Conservation (phyloP, 2,797 vertebrate genomes). For the Alectoris magna region DNA sequence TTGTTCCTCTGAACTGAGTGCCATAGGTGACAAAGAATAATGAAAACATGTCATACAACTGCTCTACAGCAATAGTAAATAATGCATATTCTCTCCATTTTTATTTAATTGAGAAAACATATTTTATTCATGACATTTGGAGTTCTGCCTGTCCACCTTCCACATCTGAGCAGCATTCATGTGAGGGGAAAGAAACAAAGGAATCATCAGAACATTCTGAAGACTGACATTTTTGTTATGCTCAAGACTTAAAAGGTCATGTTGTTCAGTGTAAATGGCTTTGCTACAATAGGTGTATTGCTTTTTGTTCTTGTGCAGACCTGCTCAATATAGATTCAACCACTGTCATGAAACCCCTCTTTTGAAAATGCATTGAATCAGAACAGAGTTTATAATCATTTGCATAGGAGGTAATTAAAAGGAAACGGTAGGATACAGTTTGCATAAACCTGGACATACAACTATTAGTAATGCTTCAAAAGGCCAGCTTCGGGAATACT, state of each 20-base stretch:
- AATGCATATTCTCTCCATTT: constrained; percentile 59
- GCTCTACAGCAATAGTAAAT: constrained; percentile 19
- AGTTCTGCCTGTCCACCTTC: not conserved
- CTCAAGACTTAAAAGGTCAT: not conserved
- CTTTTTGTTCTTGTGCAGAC: constrained; percentile 1
- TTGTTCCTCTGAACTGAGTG: not conserved
- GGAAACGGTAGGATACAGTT: not conserved
- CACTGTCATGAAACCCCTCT: not conserved
- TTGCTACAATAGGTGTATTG: not conserved
- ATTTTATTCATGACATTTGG: constrained; percentile 57
- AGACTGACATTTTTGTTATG: not conserved
- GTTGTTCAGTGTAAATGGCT: not conserved
- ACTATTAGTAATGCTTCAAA: not conserved
- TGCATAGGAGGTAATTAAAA: not conserved
- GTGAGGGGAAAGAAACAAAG: not conserved
- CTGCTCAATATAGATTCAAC: constrained; percentile 7
- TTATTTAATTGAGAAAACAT: constrained; percentile 55
- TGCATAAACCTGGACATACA: not conserved
- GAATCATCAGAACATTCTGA: not conserved
- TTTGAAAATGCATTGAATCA: not conserved
- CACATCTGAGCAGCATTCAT: not conserved
- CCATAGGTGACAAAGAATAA: not conserved
- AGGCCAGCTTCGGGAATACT: not conserved
- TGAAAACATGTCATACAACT: not conserved
- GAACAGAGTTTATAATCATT: not conserved